Evolutionary conservation across 2,113 vertebrate genomes (phyloP), one percentile per base, ranked within the genome.

Genomic region (Plectropomus leopardus): DNA sequence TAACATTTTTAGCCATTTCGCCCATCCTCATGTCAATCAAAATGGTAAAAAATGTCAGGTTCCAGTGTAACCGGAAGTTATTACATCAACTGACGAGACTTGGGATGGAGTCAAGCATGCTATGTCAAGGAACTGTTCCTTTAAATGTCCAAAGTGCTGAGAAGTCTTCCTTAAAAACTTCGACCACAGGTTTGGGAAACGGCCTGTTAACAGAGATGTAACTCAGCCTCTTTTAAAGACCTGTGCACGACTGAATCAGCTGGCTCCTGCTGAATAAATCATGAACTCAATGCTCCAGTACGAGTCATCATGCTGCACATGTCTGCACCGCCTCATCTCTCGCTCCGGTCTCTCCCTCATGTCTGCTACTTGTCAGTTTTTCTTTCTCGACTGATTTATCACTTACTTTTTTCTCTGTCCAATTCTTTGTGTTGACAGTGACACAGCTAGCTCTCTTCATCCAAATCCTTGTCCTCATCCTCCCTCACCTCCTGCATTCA

Each of bases 251-350:
- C 34, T 15, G 67, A 80, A 66, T 84, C 73, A 78, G 65, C 70
- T 28, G 70, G 42, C 63, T 72, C 45, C 53, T 66, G 40, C 3
- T 88, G 63, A 90, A 88, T 75, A 84, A 90, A 79, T 28, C 74
- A 88, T 82, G 78, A 90, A 42, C 17, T 74, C 64, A 76, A 76
- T 59, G 74, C 67, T 76, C 51, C 50, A 34, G 44, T 14, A 42
- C 13, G 21, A 24, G 11, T 32, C 65, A 44, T 82, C 30, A 23
- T 36, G 30, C 66, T 51, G 42, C 21, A 58, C 21, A 63, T 58
- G 42, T 68, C 76, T 75, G 64, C 68, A 21, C 24, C 3, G 47
- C 21, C 65, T 78, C 65, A 45, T 60, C 47, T 17, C 76, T 72
- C 51, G n/a, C 58, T 40, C 45, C 26, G 19, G 16, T 34, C 54